Conservation (phyloP, 1,140 invertebrate genomes). For the Ericerus pela region DNA sequence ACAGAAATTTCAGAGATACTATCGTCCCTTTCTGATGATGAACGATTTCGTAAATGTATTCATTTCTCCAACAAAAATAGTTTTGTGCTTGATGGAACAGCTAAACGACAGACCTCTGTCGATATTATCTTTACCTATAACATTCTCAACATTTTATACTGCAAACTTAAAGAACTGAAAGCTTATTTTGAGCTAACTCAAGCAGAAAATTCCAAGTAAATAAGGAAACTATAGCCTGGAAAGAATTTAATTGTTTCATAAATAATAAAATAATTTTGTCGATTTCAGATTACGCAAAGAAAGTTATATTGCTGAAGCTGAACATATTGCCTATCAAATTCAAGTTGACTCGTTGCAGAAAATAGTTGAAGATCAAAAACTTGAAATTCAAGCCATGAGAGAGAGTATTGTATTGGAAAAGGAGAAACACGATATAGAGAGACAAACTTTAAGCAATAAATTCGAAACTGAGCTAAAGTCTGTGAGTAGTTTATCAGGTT, state of each 20-base stretch:
- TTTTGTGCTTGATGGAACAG: neutral
- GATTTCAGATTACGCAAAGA: conserved; percentile 51
- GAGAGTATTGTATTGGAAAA: conserved; percentile 1
- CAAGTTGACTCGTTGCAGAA: conserved; percentile 30
- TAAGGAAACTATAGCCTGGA: too few species aligned
- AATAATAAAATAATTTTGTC: too few species aligned
- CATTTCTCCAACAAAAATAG: conserved; percentile 2
- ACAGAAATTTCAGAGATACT: conserved; percentile 3
- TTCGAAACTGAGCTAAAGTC: neutral
- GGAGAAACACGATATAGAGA: conserved; percentile 6
- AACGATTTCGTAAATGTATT: neutral
- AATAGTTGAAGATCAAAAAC: neutral
- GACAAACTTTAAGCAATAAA: neutral
- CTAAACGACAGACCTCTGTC: neutral
- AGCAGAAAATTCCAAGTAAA: conserved; percentile 44
- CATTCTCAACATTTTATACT: conserved; percentile 1
- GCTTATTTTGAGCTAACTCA: neutral
- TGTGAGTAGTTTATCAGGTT: neutral
- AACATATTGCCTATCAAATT: conserved; percentile 64
- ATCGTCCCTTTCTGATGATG: neutral
- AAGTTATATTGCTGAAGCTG: conserved; percentile 58
- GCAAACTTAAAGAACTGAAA: neutral
- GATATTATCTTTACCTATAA: conserved; percentile 4
- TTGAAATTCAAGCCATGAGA: neutral
- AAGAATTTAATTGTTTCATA: too few species aligned